Evolutionary conservation across 1,140 invertebrate species (phyloP).

Genomic region (Drosophila burlai): DNA sequence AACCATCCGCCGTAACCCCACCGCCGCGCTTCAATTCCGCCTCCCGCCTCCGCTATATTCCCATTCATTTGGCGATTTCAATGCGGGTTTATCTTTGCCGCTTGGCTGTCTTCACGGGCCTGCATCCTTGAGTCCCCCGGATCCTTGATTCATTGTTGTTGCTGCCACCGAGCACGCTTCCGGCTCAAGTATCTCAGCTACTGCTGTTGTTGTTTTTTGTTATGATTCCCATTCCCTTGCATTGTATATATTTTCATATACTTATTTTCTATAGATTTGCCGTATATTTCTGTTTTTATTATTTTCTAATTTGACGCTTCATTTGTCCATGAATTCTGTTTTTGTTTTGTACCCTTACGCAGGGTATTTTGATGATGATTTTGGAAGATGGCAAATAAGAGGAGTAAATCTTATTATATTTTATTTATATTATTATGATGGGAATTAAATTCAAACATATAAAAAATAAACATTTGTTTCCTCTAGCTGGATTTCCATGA

Average conservation of each 20-base stretch:
- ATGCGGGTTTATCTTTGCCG: slow-evolving; percentile 55
- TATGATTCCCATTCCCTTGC: slow-evolving; percentile 28
- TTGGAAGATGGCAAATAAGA: neutral
- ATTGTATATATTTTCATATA: slow-evolving; percentile 33
- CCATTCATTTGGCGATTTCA: slow-evolving; percentile 47
- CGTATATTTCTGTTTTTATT: slow-evolving; percentile 43
- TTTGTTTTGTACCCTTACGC: slow-evolving; percentile 19
- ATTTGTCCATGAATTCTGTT: slow-evolving; percentile 52
- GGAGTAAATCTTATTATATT: neutral
- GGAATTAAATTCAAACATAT: neutral
- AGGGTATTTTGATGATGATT: slow-evolving; percentile 3
- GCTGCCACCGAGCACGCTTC: slow-evolving; percentile 57
- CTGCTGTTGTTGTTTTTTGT: slow-evolving; percentile 35
- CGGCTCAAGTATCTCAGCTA: slow-evolving; percentile 67
- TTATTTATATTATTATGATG: neutral
- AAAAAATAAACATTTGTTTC: neutral
- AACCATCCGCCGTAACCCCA: slow-evolving; percentile 22
- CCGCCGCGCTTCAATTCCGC: neutral
- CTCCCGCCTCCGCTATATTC: neutral
- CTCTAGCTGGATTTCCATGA: neutral
- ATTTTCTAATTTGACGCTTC: slow-evolving; percentile 80
- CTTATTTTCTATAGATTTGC: slow-evolving; percentile 32
- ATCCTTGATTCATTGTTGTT: slow-evolving; percentile 45
- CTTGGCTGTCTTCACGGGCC: slow-evolving; percentile 38
- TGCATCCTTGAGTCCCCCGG: slow-evolving; percentile 48